Evolutionary conservation across 2,797 vertebrate genomes (phyloP), one percentile per base, ranked within the genome.

Genomic region (Trachops cirrhosus): DNA sequence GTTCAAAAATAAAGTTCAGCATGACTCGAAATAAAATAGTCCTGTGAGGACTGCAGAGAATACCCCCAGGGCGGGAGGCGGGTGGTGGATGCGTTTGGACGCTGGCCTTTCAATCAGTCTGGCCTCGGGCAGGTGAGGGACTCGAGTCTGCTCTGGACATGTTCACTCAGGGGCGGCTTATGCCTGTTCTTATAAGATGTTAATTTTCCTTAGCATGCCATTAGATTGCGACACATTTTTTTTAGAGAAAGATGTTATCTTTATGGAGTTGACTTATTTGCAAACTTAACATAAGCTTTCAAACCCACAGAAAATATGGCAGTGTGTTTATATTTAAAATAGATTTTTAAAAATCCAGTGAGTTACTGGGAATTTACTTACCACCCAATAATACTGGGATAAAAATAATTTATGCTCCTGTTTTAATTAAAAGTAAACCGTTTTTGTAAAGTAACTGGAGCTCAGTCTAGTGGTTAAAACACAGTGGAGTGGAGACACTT

Each of bases 301-400:
- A 98, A 98, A 97, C 98, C 98, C 98, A 98, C 98, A 98, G 98
- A 98, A 98, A 98, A 98, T 98, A 98, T 98, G 98, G 98, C 86
- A 87, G 95, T 97, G 77, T 98, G 97, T 98, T 98, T 98, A 98
- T 98, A 93, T 98, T 98, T 98, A 98, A 98, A 98, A 98, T 98
- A 96, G 97, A 97, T 96, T 97, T 89, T 95, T 92, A 97, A 46
- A 97, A 98, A 97, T 96, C 97, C 95, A 97, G 96, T 97, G 97
- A 98, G 98, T 98, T 95, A 86, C 97, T 97, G 96, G 97, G 98
- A 98, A 98, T 98, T 97, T 93, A 91, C 98, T 98, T 98, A 97
- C 93, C 92, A 26, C 94, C 91, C 95, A 97, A 97, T 98, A 98
- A 98, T 98, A 96, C 91, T 97, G 93, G 85, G 96, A 96, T 95